Percentiles rank a stretch among this genome's conserved stretches.
These are phyloP conservation scores for Horisme vitalbata DNA, from an alignment of 2,888 invertebrate species.

Conservation along the genomic window DNA sequence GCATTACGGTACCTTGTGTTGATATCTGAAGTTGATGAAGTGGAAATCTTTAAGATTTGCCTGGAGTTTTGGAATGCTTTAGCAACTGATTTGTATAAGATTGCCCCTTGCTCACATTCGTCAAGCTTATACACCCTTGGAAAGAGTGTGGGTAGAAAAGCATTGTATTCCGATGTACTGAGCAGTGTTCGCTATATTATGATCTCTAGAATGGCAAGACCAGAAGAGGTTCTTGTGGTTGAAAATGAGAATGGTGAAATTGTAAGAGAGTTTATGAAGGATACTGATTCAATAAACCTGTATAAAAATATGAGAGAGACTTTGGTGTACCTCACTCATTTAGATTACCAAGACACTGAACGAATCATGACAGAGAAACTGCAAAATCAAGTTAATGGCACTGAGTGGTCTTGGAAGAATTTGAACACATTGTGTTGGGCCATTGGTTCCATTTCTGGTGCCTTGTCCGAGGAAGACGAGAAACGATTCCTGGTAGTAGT, in stretches of 20 bases:
- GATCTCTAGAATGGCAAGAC: constrained; percentile 99
- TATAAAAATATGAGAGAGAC: constrained; percentile 99
- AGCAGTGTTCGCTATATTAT: constrained; percentile 97
- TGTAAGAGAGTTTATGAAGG: constrained; percentile 99
- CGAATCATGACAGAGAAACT: constrained; percentile 99
- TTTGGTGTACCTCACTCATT: constrained; percentile 98
- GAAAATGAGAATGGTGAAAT: constrained; percentile 99
- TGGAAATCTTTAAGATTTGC: constrained; percentile 99
- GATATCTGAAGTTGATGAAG: constrained; percentile 99
- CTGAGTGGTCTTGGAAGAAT: constrained; percentile 99
- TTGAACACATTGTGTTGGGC: constrained; percentile 99
- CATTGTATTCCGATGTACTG: constrained; percentile 90
- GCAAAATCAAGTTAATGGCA: constrained; percentile 98
- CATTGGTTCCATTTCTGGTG: constrained; percentile 99
- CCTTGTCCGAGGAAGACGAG: constrained; percentile 99
- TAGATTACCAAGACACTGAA: constrained; percentile 98
- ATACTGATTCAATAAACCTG: constrained; percentile 99
- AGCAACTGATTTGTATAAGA: constrained; percentile 95
- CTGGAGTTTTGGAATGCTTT: constrained; percentile 99
- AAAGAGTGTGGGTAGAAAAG: constrained; percentile 83
- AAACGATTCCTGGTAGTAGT: constrained; percentile 99
- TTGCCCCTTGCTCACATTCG: constrained; percentile 87
- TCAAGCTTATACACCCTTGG: constrained; percentile 66
- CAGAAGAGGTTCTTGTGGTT: constrained; percentile 99
- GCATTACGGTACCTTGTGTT: constrained; percentile 93